These are phyloP conservation scores for Chlorops oryzae DNA, from an alignment of 1,140 invertebrate genomes.

Conservation along the genomic window DNA sequence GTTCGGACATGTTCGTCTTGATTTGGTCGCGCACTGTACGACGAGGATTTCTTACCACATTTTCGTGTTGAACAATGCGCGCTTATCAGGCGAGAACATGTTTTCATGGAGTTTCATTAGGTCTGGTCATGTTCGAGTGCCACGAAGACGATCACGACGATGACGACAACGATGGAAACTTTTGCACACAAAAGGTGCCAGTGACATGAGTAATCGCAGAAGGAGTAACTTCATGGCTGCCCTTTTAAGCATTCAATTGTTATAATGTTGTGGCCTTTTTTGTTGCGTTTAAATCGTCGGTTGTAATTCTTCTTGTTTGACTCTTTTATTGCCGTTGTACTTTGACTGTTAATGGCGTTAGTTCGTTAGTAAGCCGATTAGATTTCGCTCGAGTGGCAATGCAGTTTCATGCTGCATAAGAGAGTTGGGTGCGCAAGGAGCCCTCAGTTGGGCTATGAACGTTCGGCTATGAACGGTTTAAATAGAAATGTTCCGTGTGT, in stretches of 20 bases:
- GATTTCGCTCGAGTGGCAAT: too few species aligned
- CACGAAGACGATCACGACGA: too few species aligned
- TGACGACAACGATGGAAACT: neutral
- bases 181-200: slow-evolving; percentile 1
- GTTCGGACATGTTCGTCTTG: too few species aligned
- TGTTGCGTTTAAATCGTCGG: slow-evolving; percentile 27
- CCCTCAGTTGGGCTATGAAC: too few species aligned
- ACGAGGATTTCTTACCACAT: too few species aligned
- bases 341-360: slow-evolving; percentile 37
- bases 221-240: too few species aligned
- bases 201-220: slow-evolving; percentile 18
- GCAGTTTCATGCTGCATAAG: too few species aligned
- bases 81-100: slow-evolving; percentile 47
- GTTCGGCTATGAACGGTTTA: too few species aligned
- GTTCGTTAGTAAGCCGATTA: slow-evolving; percentile 41
- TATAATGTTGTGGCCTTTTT: slow-evolving; percentile 22
- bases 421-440: too few species aligned
- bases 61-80: slow-evolving; percentile 45
- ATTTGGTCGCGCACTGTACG: too few species aligned
- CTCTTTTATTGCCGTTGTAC: slow-evolving; percentile 25
- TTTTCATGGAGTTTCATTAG: slow-evolving; percentile 45
- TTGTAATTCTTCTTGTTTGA: neutral
- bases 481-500: too few species aligned
- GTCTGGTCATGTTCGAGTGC: slow-evolving; percentile 17
- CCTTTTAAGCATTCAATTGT: slow-evolving; percentile 28